Evolutionary conservation across 2,888 invertebrate species (phyloP).

Genomic region (Cinara cedri): DNA sequence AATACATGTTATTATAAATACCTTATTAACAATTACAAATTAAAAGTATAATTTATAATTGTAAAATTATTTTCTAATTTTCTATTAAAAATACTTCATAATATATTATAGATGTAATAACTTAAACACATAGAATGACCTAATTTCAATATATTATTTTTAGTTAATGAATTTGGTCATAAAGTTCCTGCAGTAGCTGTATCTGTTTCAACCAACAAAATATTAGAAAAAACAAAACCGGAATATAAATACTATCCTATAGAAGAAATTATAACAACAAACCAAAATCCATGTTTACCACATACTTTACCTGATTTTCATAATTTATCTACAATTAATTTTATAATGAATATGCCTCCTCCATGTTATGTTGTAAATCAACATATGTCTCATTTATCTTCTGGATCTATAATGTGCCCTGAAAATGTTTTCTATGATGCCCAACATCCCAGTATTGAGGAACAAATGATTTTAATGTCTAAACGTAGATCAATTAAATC

Average conservation of each 20-base stretch:
- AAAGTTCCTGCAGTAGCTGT: not conserved
- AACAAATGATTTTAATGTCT: slow-evolving; percentile 10
- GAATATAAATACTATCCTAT: slow-evolving; percentile 4
- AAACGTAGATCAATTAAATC: not conserved
- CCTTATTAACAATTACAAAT: too few relatives aligned
- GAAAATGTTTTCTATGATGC: slow-evolving; percentile 39
- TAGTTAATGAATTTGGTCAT: not conserved
- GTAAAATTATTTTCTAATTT: too few relatives aligned
- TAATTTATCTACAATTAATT: not conserved
- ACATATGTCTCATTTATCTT: not conserved
- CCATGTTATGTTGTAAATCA: not conserved
- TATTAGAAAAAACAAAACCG: not conserved
- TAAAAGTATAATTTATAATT: too few relatives aligned
- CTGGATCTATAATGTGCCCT: not conserved
- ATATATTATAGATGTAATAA: not conserved
- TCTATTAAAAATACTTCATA: not conserved
- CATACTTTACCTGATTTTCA: slow-evolving; percentile 2
- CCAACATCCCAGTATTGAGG: slow-evolving; percentile 24
- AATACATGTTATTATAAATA: too few relatives aligned
- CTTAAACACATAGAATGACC: not conserved
- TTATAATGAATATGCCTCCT: not conserved
- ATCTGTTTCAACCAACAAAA: not conserved
- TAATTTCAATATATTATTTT: slow-evolving; percentile 19
- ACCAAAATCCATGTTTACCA: not conserved
- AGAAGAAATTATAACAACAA: slow-evolving; percentile 13